Evolutionary conservation across 1,140 invertebrate genomes (phyloP), one percentile per base, ranked within the genome.

Genomic region (Globodera ellingtonae): DNA sequence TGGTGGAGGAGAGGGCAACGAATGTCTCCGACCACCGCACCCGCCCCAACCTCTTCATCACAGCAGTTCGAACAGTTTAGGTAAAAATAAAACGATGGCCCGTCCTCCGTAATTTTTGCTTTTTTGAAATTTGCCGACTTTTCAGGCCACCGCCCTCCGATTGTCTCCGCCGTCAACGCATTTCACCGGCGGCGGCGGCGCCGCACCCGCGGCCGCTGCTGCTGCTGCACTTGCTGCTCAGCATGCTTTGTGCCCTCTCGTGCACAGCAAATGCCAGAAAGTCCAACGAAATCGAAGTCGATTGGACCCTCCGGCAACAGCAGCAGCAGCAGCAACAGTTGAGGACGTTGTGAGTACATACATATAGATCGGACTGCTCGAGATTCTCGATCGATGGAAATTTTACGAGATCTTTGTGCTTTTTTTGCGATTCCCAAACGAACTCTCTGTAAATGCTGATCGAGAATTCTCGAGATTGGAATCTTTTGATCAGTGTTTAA

Each of bases 231-330:
- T 46, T 62, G 44, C 46, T 21, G 3, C 59, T 35, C 48, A 48
- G 6, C 65, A 24, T 35, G 4, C 52, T 66, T 66, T 24, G 46
- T n/a, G 24, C 67, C 67, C 21, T n/a, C 21, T 50, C 21, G 24
- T 18, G 46, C 10, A 69, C 62, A 15, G 47, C 46, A 18, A 72
- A 72, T 75, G 67, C 62, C 5, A 10, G 24, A 47, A 76, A 76
- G 67, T 59, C 75, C 48, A 76, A 66, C 10, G 75, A 76, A 66
- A 76, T 76, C n/a, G 52, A 76, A 35, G 75, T 69, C 6, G 75
- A 76, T 66, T 76, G 75, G 75, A 76, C 35, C 13, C 48, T 76
- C 10, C 44, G 35, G 24, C 67, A 70, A 0, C n/a, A 44, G 18
- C 66, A 13, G 4, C 50, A 52, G 18, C 66, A 13, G 50, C 50